These are phyloP conservation scores for Fulica atra DNA, from an alignment of 2,113 vertebrate genomes.

Conservation along the genomic window DNA sequence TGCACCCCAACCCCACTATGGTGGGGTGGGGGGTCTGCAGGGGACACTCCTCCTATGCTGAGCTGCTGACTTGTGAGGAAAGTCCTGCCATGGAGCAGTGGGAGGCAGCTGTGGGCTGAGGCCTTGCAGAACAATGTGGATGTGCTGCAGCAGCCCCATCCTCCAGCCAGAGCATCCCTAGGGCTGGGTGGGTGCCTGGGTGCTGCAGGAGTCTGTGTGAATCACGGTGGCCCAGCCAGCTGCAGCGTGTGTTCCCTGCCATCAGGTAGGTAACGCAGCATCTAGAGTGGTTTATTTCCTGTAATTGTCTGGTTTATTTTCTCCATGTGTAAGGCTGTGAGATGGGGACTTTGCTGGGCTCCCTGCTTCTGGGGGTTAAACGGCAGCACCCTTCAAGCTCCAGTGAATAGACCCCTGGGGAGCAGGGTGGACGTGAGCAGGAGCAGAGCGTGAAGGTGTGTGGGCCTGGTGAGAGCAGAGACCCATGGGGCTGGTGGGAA, in stretches of 20 bases:
- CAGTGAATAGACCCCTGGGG: rapidly evolving
- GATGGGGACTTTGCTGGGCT: not conserved
- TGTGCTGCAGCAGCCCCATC: rapidly evolving
- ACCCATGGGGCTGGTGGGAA: rapidly evolving
- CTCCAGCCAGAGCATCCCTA: rapidly evolving
- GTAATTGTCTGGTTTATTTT: not conserved
- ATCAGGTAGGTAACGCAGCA: rapidly evolving
- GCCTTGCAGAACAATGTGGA: not conserved
- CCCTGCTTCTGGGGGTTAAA: not conserved
- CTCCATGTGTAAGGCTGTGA: not conserved
- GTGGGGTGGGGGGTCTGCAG: too few species aligned
- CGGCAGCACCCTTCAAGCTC: not conserved
- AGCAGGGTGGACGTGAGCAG: not conserved
- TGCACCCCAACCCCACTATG: rapidly evolving
- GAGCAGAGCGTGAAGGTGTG: rapidly evolving
- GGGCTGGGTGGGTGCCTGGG: rapidly evolving
- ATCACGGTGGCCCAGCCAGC: not conserved
- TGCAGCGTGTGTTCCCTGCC: not conserved
- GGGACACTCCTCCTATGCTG: too few species aligned
- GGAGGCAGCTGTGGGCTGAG: too few species aligned
- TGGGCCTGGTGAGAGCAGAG: not conserved
- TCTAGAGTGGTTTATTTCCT: not conserved
- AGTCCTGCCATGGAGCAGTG: rapidly evolving
- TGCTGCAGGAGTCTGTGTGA: not conserved
- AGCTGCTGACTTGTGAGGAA: not conserved